Conservation (phyloP, 1,140 invertebrate species). For the Ericerus pela region DNA sequence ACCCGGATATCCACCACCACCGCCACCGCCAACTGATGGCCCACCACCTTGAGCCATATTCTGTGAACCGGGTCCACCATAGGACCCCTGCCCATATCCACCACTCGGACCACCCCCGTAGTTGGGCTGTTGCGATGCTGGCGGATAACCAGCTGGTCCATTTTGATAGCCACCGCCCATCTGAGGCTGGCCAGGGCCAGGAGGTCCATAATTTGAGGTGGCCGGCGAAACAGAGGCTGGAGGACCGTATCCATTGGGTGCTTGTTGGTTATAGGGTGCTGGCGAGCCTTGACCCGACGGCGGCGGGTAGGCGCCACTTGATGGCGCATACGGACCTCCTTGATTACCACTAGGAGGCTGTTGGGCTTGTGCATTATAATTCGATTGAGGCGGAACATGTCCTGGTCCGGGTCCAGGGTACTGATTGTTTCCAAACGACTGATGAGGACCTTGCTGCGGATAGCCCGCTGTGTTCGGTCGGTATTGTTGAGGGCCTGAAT, state of each 20-base stretch:
- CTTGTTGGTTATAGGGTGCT: background rate
- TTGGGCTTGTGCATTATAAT: background rate
- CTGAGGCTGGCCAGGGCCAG: background rate
- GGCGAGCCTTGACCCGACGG: background rate
- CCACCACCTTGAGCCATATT: background rate
- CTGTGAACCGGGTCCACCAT: background rate
- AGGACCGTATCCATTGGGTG: background rate
- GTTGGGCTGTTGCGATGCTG: background rate
- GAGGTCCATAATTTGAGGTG: background rate
- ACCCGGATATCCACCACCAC: background rate
- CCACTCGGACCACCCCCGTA: background rate
- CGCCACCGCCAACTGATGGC: too few relatives aligned
- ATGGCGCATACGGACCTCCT: background rate
- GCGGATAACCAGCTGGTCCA: slow-evolving; percentile 1
- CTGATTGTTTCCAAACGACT: background rate
- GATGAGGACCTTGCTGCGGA: background rate
- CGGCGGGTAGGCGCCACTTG: background rate
- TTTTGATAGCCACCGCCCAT: background rate
- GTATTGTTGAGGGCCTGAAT: background rate
- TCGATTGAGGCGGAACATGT: background rate
- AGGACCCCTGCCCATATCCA: background rate
- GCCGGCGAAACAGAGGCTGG: background rate
- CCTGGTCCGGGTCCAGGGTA: background rate
- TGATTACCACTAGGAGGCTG: background rate
- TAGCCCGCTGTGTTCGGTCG: background rate